Evolutionary conservation across 2,113 vertebrate species (phyloP).

Genomic region (Myanophis thanlyinensis): DNA sequence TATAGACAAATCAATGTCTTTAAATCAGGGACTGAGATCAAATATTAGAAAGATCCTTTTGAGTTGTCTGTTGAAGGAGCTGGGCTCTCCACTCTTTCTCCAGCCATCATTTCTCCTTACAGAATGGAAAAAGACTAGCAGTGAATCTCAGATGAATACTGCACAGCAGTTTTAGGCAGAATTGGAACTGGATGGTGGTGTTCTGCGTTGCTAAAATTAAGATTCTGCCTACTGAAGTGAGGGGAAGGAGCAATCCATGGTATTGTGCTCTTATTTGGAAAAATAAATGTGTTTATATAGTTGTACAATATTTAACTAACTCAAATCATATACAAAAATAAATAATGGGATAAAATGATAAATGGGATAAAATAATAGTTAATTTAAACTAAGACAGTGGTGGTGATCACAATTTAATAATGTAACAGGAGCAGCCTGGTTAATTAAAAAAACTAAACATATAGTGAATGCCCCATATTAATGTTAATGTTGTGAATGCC

Average conservation of each 20-base stretch:
- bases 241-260: not conserved
- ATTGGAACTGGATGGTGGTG: not conserved
- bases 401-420: not conserved
- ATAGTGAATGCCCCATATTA: not conserved
- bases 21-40: not conserved
- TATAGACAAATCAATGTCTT: not conserved
- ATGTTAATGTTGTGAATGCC: not conserved
- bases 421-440: not conserved
- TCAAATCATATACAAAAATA: not conserved
- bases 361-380: not conserved
- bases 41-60: not conserved
- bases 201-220: not conserved
- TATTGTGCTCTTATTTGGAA: not conserved
- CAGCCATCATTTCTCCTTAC: not conserved
- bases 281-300: not conserved
- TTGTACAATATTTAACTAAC: not conserved
- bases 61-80: not conserved
- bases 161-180: not conserved
- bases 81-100: not conserved
- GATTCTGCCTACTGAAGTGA: not conserved
- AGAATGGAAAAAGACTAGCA: not conserved
- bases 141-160: not conserved
- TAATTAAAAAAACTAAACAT: not conserved
- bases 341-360: not conserved
- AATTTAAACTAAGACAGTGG: not conserved